phyloP scores from a whole-genome alignment of 2,888 invertebrate species.

The Pyrochroa serraticornis region DNA sequence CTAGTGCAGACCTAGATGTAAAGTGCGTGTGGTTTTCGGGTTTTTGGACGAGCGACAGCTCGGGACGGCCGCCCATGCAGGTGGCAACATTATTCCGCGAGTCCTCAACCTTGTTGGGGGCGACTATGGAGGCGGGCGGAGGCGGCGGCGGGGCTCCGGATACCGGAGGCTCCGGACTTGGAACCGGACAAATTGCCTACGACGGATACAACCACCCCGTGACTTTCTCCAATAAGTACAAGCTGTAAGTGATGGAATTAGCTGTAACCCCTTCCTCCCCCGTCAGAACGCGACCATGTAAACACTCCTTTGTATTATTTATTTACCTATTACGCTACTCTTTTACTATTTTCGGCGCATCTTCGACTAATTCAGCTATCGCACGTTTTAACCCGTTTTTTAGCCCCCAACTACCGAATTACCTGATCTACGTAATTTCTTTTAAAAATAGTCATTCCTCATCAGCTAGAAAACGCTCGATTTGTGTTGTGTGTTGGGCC shows the following conservation, averaged over 20 bases:
- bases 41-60: conserved; percentile 48
- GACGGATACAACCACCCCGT: conserved; percentile 56
- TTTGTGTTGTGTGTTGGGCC: too few relatives aligned
- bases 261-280: too few relatives aligned
- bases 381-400: too few relatives aligned
- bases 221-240: conserved; percentile 57
- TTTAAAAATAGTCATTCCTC: too few relatives aligned
- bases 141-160: conserved; percentile 46
- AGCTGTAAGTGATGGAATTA: conserved; percentile 53
- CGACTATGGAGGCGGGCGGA: conserved; percentile 65
- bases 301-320: conserved; percentile 36
- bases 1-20: conserved; percentile 49
- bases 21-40: conserved; percentile 43
- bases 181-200: conserved; percentile 51
- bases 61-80: conserved; percentile 63
- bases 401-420: too few relatives aligned
- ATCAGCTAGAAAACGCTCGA: too few relatives aligned
- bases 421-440: too few relatives aligned
- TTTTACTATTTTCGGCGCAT: too few relatives aligned
- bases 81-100: conserved; percentile 72
- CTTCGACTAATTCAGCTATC: too few relatives aligned
- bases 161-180: conserved; percentile 49
- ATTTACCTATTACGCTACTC: conserved; percentile 1
- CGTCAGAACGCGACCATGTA: conserved; percentile 32
- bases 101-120: conserved; percentile 70